phyloP scores from a whole-genome alignment of 1,140 invertebrate genomes.

The Thereuonema tuberculata region DNA sequence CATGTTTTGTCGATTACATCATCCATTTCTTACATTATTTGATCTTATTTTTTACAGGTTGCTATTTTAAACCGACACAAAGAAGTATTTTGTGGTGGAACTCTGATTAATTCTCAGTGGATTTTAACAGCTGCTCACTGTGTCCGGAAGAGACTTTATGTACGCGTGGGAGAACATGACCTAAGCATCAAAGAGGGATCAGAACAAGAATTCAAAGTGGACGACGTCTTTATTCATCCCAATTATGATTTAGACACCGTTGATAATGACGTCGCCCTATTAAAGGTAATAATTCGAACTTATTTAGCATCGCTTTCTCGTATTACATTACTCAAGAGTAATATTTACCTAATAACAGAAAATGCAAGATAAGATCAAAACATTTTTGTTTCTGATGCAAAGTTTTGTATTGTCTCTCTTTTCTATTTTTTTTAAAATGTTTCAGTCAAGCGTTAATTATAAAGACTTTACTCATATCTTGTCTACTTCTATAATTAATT shows the following conservation, averaged over 20 bases:
- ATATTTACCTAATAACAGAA: no score
- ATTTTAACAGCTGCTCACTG: slow-evolving; percentile 86
- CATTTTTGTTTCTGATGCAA: not conserved
- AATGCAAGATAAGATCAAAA: no score
- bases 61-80: slow-evolving; percentile 68
- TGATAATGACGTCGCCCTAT: slow-evolving; percentile 78
- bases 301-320: not conserved
- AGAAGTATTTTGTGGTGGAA: slow-evolving; percentile 84
- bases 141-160: slow-evolving; percentile 56
- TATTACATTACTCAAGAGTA: not conserved
- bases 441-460: no score
- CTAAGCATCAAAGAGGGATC: slow-evolving; percentile 47
- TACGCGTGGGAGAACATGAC: slow-evolving; percentile 72
- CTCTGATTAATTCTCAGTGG: slow-evolving; percentile 68
- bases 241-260: slow-evolving; percentile 73
- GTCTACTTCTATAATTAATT: no score
- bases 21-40: slow-evolving; percentile 11
- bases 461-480: no score
- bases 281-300: slow-evolving; percentile 34
- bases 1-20: not conserved
- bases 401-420: not conserved
- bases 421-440: not conserved
- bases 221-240: slow-evolving; percentile 59
- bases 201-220: slow-evolving; percentile 57
- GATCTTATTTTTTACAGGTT: no score